Conservation (phyloP, 2,797 vertebrate genomes). For the Capromys pilorides region DNA sequence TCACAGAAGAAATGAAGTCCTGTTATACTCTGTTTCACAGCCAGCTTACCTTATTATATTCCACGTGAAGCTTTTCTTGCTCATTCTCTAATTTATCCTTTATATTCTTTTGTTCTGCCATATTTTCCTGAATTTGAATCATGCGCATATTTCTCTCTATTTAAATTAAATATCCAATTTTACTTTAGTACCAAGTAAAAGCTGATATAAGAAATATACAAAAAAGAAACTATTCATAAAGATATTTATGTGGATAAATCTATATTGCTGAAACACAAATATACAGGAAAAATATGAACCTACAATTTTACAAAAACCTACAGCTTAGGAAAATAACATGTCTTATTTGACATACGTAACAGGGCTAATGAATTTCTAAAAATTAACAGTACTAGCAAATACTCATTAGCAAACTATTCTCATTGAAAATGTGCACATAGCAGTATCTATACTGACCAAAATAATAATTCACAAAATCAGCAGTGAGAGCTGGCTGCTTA, state of each 20-base stretch:
- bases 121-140: slow-evolving; percentile 99
- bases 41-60: slow-evolving; percentile 95
- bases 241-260: slow-evolving; percentile 12
- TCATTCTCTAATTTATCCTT: slow-evolving; percentile 98
- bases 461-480: slow-evolving; percentile 99
- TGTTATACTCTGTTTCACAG: not conserved
- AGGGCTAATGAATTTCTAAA: slow-evolving; percentile 59
- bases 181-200: slow-evolving; percentile 62
- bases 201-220: slow-evolving; percentile 20
- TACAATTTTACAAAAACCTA: slow-evolving; percentile 44
- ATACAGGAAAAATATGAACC: slow-evolving; percentile 28
- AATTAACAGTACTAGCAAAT: slow-evolving; percentile 12
- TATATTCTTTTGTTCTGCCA: slow-evolving; percentile 97
- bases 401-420: slow-evolving; percentile 34
- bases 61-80: slow-evolving; percentile 97
- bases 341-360: slow-evolving; percentile 33
- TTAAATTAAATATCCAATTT: slow-evolving; percentile 81
- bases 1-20: slow-evolving; percentile 9
- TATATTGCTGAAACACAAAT: slow-evolving; percentile 43
- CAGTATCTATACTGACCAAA: slow-evolving; percentile 89
- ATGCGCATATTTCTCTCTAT: slow-evolving; percentile 99
- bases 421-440: slow-evolving; percentile 20
- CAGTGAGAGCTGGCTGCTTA: slow-evolving; percentile 97
- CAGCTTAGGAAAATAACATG: slow-evolving; percentile 61
- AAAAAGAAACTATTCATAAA: slow-evolving; percentile 31